phyloP scores from a whole-genome alignment of 2,797 vertebrate genomes.

The Halcyon badia region DNA sequence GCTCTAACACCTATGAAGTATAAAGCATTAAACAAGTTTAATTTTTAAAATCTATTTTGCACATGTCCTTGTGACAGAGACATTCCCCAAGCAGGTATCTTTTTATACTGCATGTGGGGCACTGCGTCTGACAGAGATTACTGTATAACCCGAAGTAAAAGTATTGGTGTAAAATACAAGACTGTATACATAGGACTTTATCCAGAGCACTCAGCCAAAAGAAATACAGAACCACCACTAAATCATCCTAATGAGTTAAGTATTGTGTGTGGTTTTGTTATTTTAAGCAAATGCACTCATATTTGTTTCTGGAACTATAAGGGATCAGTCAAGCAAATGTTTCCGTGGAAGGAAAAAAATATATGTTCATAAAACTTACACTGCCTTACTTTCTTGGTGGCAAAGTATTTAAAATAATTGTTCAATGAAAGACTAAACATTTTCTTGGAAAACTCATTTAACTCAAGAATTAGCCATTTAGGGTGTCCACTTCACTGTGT shows the following conservation, averaged over 20 bases:
- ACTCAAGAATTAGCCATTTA: neutral
- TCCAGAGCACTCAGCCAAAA: constrained; percentile 59
- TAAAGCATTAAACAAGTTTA: constrained; percentile 38
- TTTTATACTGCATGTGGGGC: neutral
- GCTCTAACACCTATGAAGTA: neutral
- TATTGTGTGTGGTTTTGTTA: constrained; percentile 57
- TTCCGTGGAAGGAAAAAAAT: constrained; percentile 23
- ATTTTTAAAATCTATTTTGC: constrained; percentile 39
- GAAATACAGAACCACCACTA: neutral
- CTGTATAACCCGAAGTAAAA: constrained; percentile 45
- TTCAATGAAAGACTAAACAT: constrained; percentile 57
- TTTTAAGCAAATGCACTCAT: constrained; percentile 50
- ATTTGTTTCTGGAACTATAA: constrained; percentile 60
- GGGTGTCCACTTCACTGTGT: neutral
- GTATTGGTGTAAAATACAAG: constrained; percentile 40
- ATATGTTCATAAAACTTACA: neutral
- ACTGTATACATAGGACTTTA: constrained; percentile 45
- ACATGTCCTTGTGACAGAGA: neutral
- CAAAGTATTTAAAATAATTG: constrained; percentile 62
- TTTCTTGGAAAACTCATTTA: constrained; percentile 39
- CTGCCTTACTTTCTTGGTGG: neutral
- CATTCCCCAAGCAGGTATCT: constrained; percentile 9
- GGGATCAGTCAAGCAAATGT: constrained; percentile 23
- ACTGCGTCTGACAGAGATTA: neutral
- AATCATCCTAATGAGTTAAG: constrained; percentile 59